Evolutionary conservation across 2,113 vertebrate species (phyloP), one percentile per base, ranked within the genome.

Genomic region (Poeciliopsis retropinna): DNA sequence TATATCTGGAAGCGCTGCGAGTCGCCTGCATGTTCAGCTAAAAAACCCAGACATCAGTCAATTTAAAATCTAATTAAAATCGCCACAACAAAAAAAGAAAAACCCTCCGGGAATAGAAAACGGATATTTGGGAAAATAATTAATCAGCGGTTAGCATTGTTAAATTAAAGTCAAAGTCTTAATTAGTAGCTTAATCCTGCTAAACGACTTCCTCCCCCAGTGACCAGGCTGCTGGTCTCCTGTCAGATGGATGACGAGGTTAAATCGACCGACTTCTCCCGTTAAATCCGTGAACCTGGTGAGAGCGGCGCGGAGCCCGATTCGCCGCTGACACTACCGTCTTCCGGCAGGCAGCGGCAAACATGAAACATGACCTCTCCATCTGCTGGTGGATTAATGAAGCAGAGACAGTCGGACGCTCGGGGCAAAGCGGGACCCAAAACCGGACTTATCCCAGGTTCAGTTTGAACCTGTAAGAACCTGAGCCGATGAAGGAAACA

Each of bases 341-440:
- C 67, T 76, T 47, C 7, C 68, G 57, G 34, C n/a, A 19, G 70
- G 34, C n/a, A 14, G 70, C 32, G 4, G 80, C 51, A 71, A 75
- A 84, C 81, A 70, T 67, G 63, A 78, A 75, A 84, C 81, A 72
- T 65, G 63, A 78, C 76, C 66, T 70, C 64, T 87, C 71, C 78
- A 78, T 80, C 80, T 82, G 69, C 85, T 62, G 63, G 2, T 10
- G 61, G 74, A 87, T 82, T 84, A 82, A 85, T 76, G 39, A 80
- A 30, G 73, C 19, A 37, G 73, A 65, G 65, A 31, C 44, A 25
- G 29, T 60, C 15, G 47, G 77, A 70, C 31, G 44, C 68, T 1
- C 17, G 4, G 64, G 51, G 66, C 13, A 78, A 74, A 29, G 73
- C 28, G 2, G 10, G 61, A 78, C 13, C 25, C 11, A 5, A 28